Evolutionary conservation across 2,113 vertebrate genomes (phyloP).

Genomic region (Gorsachius goisagi): DNA sequence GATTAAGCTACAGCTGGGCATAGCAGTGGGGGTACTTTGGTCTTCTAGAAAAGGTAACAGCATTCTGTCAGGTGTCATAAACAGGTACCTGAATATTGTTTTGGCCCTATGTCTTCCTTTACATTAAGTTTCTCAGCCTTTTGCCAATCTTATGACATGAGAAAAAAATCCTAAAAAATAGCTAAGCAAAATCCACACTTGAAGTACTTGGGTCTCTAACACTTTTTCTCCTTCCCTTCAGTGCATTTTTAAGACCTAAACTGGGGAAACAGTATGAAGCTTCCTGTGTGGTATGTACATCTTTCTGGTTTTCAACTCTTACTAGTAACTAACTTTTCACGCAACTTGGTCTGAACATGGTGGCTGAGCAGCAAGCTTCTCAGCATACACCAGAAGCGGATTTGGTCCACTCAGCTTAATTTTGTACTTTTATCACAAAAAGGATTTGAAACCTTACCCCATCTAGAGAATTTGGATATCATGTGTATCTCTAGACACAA

Average conservation of each 20-base stretch:
- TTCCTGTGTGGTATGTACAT: constrained; percentile 94
- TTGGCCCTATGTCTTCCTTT: background rate
- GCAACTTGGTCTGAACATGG: background rate
- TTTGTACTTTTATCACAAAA: background rate
- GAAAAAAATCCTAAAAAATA: background rate
- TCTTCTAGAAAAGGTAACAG: background rate
- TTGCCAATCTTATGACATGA: background rate
- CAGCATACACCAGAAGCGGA: background rate
- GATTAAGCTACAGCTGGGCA: background rate
- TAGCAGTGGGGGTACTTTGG: background rate
- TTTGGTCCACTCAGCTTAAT: background rate
- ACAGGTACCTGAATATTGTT: background rate
- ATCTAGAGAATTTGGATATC: background rate
- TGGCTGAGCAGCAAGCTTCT: background rate
- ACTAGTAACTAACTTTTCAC: background rate
- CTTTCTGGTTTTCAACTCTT: background rate
- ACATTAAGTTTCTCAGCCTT: background rate
- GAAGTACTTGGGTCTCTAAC: background rate
- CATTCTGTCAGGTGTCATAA: background rate
- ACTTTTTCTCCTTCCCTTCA: constrained; percentile 63
- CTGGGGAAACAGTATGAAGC: constrained; percentile 99
- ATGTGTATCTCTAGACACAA: background rate
- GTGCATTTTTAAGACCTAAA: constrained; percentile 97
- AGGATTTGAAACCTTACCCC: background rate
- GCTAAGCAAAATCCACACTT: background rate